Evolutionary conservation across 2,113 vertebrate genomes (phyloP).

Genomic region (Malurus melanocephalus): DNA sequence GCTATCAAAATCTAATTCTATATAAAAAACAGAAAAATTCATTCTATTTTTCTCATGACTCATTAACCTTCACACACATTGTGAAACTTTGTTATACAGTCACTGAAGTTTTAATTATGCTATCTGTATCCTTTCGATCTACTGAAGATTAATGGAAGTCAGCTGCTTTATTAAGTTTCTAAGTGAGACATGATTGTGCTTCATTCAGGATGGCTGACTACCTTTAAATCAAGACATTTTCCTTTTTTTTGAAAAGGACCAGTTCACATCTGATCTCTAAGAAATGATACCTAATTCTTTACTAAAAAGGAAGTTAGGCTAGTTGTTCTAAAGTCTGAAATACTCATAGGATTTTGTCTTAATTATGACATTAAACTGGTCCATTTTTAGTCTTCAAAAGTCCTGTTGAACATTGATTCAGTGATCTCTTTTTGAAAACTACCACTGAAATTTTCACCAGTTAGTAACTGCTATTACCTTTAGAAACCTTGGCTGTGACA

Average conservation of each 20-base stretch:
- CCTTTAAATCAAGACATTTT: conserved; percentile 33
- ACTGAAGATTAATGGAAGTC: conserved; percentile 32
- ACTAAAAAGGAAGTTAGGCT: conserved; percentile 15
- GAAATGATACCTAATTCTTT: conserved; percentile 1
- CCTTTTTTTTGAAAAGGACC: no score
- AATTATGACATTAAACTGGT: not conserved
- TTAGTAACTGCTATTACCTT: not conserved
- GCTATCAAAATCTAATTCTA: not conserved
- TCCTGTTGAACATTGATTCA: not conserved
- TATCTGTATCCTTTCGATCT: conserved; percentile 32
- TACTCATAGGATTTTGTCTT: not conserved
- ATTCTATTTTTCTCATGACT: not conserved
- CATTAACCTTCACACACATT: not conserved
- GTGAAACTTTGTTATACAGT: conserved; percentile 5
- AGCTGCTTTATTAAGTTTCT: conserved; percentile 39
- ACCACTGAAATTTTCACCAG: not conserved
- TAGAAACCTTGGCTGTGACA: not conserved
- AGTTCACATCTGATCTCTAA: conserved; percentile 25
- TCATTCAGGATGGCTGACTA: not conserved
- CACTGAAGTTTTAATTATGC: conserved; percentile 41
- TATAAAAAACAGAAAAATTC: not conserved
- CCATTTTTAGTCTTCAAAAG: not conserved
- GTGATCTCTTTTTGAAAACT: not conserved
- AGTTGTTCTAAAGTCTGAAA: not conserved
- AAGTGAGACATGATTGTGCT: conserved; percentile 21